These are phyloP conservation scores for Ophion ellenae DNA, from an alignment of 2,888 invertebrate species.

Conservation along the genomic window DNA sequence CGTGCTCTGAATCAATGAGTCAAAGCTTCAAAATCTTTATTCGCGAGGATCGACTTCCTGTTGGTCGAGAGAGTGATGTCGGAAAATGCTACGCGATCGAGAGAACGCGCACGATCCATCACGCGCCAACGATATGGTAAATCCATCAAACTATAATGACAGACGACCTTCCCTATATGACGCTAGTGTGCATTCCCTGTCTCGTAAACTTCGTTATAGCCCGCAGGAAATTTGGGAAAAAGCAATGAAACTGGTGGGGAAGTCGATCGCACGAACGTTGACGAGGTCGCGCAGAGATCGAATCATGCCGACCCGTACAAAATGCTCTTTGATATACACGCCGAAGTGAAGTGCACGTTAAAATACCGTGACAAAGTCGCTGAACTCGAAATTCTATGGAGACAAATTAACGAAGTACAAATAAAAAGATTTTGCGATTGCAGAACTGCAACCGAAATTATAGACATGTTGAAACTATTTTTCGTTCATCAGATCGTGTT, in stretches of 20 bases:
- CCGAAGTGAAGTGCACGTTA: conserved; percentile 1
- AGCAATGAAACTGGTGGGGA: neutral
- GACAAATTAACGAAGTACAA: neutral
- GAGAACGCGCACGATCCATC: conserved; percentile 3
- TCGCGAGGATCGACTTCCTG: neutral
- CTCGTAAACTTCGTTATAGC: conserved; percentile 52
- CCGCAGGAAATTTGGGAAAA: conserved; percentile 21
- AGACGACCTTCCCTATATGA: conserved; percentile 35
- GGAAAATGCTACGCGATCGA: neutral
- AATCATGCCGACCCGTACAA: conserved; percentile 11
- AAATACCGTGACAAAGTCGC: conserved; percentile 4
- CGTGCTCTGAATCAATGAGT: too few species aligned
- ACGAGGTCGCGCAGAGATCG: conserved; percentile 32
- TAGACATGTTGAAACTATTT: too few species aligned
- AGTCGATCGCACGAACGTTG: conserved; percentile 13
- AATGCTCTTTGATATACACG: conserved; percentile 6
- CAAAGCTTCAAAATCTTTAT: conserved; percentile 12
- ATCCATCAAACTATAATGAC: conserved; percentile 50
- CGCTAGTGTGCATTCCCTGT: neutral
- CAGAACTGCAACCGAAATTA: too few species aligned
- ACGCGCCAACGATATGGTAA: neutral
- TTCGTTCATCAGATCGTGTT: too few species aligned
- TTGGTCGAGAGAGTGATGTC: neutral
- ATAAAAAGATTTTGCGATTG: too few species aligned
- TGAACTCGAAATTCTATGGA: conserved; percentile 18